A percentile compares a stretch with the other conserved stretches of the same genome.
phyloP scores from a whole-genome alignment of 2,113 vertebrate species.

The Grammomys surdaster region DNA sequence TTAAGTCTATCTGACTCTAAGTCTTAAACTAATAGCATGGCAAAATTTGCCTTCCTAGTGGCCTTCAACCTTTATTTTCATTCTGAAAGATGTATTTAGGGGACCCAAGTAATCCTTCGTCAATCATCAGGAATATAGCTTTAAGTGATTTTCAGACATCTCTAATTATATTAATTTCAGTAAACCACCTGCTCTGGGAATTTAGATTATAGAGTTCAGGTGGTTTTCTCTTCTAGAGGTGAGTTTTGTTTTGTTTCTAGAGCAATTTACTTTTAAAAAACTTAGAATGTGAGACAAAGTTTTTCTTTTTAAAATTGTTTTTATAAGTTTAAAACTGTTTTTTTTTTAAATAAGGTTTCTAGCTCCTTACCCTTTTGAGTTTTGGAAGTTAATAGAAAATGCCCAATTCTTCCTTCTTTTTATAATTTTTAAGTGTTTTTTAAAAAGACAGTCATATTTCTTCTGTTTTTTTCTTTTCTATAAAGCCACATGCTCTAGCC shows the following conservation, averaged over 20 bases:
- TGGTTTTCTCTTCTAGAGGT: not conserved
- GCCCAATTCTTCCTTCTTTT: not conserved
- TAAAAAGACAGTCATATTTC: not conserved
- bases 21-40: not conserved
- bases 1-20: not conserved
- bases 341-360: not conserved
- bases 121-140: not conserved
- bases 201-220: slow-evolving; percentile 5
- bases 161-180: slow-evolving; percentile 22
- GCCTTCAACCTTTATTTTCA: not conserved
- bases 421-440: not conserved
- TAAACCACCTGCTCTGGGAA: not conserved
- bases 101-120: not conserved
- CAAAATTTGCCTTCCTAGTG: not conserved
- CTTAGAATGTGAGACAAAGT: not conserved
- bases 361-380: not conserved
- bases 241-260: not conserved
- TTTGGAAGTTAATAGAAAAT: slow-evolving; percentile 41
- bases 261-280: not conserved
- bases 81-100: slow-evolving; percentile 10
- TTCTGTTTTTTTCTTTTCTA: not conserved
- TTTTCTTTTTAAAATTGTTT: not conserved
- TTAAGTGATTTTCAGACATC: not conserved
- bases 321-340: not conserved
- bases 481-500: not conserved